Evolutionary conservation across 2,888 invertebrate species (phyloP).

Genomic region (Drosophila demipolita): DNA sequence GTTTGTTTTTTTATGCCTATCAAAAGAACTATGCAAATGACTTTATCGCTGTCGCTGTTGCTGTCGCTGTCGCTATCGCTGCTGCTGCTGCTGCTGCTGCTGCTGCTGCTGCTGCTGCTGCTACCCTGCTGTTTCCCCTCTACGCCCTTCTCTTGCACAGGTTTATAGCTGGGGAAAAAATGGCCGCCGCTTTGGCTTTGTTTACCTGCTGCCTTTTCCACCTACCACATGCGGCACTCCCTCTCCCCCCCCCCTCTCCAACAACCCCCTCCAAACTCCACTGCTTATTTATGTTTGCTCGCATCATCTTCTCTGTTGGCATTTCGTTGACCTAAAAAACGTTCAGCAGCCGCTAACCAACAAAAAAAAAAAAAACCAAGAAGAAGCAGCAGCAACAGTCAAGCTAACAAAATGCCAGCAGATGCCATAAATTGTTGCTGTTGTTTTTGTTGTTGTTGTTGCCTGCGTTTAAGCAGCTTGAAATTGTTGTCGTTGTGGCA

Average conservation of each 20-base stretch:
- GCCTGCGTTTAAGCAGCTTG: slow-evolving; percentile 52
- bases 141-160: slow-evolving; percentile 27
- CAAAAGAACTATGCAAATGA: slow-evolving; percentile 78
- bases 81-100: slow-evolving; percentile 1
- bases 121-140: background rate
- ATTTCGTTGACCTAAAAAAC: slow-evolving; percentile 80
- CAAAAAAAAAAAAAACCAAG: slow-evolving; percentile 28
- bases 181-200: slow-evolving; percentile 54
- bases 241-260: background rate
- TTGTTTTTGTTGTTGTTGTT: slow-evolving; percentile 49
- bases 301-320: slow-evolving; percentile 73
- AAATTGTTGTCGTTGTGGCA: slow-evolving; percentile 45
- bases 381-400: slow-evolving; percentile 26
- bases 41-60: slow-evolving; percentile 69
- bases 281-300: slow-evolving; percentile 71
- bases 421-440: slow-evolving; percentile 71
- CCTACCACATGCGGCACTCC: slow-evolving; percentile 28
- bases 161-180: slow-evolving; percentile 66
- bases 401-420: slow-evolving; percentile 66
- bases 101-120: slow-evolving; percentile 2
- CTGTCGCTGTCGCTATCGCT: no score
- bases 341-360: slow-evolving; percentile 70
- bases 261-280: background rate
- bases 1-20: slow-evolving; percentile 44
- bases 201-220: slow-evolving; percentile 65